A percentile compares a stretch with the other conserved stretches of the same genome.
These are phyloP conservation scores for Pterostichus madidus DNA, from an alignment of 2,888 invertebrate genomes.

Conservation along the genomic window DNA sequence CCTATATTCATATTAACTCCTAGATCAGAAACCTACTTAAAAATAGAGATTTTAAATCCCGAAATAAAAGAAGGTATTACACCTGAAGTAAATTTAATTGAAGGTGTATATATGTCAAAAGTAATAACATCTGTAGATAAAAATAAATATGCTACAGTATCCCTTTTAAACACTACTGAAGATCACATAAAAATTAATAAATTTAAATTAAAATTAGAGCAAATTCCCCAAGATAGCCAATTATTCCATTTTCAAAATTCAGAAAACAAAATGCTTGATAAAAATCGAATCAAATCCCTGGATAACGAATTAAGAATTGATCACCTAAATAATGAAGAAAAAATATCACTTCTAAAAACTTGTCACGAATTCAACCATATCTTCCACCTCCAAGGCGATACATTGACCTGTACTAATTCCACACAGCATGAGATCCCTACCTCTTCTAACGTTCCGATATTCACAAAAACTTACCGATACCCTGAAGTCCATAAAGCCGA, in stretches of 20 bases:
- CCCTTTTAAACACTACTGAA: conserved; percentile 42
- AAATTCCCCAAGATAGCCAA: no score
- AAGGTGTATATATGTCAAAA: conserved; percentile 53
- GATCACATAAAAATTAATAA: conserved; percentile 51
- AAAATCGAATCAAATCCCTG: conserved; percentile 15
- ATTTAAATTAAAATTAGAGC: conserved; percentile 17
- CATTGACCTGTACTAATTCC: neutral
- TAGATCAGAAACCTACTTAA: neutral
- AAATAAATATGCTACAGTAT: conserved; percentile 21
- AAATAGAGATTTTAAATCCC: conserved; percentile 8
- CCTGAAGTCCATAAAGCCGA: conserved; percentile 45
- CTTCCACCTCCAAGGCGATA: neutral
- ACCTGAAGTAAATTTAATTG: conserved; percentile 16
- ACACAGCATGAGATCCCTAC: conserved; percentile 7
- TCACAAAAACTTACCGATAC: neutral
- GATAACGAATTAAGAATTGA: conserved; percentile 23
- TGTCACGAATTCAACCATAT: conserved; percentile 25
- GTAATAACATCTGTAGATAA: conserved; percentile 36
- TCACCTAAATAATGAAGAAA: conserved; percentile 16
- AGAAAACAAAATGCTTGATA: conserved; percentile 6
- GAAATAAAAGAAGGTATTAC: neutral
- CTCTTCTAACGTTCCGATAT: neutral
- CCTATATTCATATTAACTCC: conserved; percentile 5
- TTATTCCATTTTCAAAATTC: conserved; percentile 13
- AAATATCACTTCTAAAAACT: neutral